A percentile compares a stretch with the other conserved stretches of the same genome.
phyloP scores from a whole-genome alignment of 2,888 invertebrate species.

The Corythucha ciliata region DNA sequence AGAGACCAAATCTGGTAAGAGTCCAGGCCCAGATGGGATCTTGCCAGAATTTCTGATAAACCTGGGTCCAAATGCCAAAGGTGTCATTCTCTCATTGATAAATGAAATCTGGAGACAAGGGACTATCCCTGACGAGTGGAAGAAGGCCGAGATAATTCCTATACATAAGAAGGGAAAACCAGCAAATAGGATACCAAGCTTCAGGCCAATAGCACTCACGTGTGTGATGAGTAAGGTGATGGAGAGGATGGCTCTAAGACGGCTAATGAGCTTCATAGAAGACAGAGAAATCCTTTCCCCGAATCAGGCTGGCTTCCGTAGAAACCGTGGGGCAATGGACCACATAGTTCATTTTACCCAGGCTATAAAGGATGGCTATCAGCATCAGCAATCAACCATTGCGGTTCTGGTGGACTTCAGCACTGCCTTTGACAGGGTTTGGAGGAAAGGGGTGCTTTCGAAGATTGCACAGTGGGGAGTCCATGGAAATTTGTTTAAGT shows the following conservation, averaged over 20 bases:
- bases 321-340: conserved; percentile 10
- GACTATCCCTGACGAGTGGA: background rate
- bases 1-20: background rate
- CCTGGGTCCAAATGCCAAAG: background rate
- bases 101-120: conserved; percentile 8
- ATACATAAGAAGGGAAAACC: conserved; percentile 7
- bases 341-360: conserved; percentile 14
- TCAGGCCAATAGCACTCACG: background rate
- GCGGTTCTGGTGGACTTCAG: too few relatives aligned
- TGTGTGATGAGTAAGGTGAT: conserved; percentile 5
- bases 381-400: conserved; percentile 1
- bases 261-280: conserved; percentile 5
- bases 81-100: background rate
- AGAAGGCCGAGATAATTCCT: background rate
- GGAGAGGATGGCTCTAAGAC: conserved; percentile 16
- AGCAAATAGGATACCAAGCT: background rate
- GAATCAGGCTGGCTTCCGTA: conserved; percentile 12
- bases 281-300: conserved; percentile 1
- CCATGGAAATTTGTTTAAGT: conserved; percentile 11
- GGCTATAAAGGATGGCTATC: conserved; percentile 14
- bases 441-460: too few relatives aligned
- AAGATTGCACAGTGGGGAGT: too few relatives aligned
- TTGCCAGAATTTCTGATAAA: conserved; percentile 6
- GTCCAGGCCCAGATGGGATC: conserved; percentile 1
- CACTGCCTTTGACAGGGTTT: too few relatives aligned